Evolutionary conservation across 2,113 vertebrate genomes (phyloP).

Genomic region (Oryzias melastigma): DNA sequence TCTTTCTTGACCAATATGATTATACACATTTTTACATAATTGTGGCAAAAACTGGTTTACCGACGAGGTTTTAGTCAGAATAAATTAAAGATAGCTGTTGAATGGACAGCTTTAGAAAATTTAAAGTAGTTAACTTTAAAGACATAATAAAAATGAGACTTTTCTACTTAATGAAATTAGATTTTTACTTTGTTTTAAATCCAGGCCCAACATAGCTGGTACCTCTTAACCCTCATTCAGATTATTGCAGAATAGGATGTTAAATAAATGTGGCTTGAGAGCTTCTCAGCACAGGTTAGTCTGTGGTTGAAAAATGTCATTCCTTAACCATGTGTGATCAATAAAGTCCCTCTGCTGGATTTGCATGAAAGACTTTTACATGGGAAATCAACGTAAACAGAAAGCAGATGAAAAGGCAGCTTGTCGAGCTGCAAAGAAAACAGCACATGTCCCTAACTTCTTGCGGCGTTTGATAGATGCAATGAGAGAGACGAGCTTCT

Average conservation of each 20-base stretch:
- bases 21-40: too few relatives aligned
- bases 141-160: too few relatives aligned
- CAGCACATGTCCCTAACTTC: constrained; percentile 30
- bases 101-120: too few relatives aligned
- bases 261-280: constrained; percentile 16
- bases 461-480: constrained; percentile 38
- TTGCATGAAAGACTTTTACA: constrained; percentile 53
- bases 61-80: too few relatives aligned
- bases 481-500: constrained; percentile 39
- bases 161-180: too few relatives aligned
- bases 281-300: constrained; percentile 23
- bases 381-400: constrained; percentile 59
- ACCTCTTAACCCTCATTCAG: constrained; percentile 2
- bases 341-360: constrained; percentile 46
- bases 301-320: constrained; percentile 31
- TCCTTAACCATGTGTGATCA: constrained; percentile 53
- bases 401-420: constrained; percentile 47
- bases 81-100: too few relatives aligned
- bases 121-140: too few relatives aligned
- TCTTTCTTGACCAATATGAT: neutral
- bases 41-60: neutral
- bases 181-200: too few relatives aligned
- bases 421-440: constrained; percentile 25
- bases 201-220: too few relatives aligned
- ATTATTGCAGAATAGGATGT: constrained; percentile 13